Percentiles rank a stretch among this genome's conserved stretches.
These are phyloP conservation scores for Ephydatia muelleri DNA, from an alignment of 37 sponge, comb jelly and placozoan species.

Conservation along the genomic window DNA sequence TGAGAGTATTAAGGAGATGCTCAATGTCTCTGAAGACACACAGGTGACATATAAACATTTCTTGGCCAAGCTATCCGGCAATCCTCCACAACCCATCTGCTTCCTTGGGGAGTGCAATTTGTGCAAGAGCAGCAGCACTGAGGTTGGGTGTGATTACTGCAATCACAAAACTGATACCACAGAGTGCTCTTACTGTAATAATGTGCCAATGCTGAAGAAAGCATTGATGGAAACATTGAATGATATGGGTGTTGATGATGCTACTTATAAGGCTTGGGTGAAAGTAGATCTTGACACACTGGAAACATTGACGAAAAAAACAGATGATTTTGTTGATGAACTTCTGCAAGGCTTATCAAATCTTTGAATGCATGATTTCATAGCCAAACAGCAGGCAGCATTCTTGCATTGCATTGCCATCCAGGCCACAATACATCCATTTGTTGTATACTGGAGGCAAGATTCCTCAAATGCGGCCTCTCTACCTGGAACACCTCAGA, in stretches of 20 bases:
- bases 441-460: conserved; percentile 27
- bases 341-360: too few relatives aligned
- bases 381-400: conserved; percentile 43
- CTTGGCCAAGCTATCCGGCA: conserved; percentile 34
- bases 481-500: too few relatives aligned
- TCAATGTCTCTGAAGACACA: too few relatives aligned
- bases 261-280: conserved; percentile 40
- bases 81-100: conserved; percentile 33
- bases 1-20: too few relatives aligned
- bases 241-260: too few relatives aligned
- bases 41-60: conserved; percentile 34
- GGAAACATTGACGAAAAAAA: conserved; percentile 23
- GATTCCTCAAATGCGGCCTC: too few relatives aligned
- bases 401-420: conserved; percentile 5
- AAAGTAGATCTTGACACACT: conserved; percentile 27
- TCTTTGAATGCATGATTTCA: conserved; percentile 8
- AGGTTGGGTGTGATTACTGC: not conserved
- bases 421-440: conserved; percentile 61
- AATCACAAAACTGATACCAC: too few relatives aligned
- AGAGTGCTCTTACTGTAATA: too few relatives aligned
- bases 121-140: conserved; percentile 19
- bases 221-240: conserved; percentile 45
- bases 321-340: conserved; percentile 34
- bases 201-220: too few relatives aligned
- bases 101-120: conserved; percentile 29